Percentiles rank a stretch among this genome's conserved stretches.
phyloP scores from a whole-genome alignment of 2,797 vertebrate species.

The Myotis daubentonii region DNA sequence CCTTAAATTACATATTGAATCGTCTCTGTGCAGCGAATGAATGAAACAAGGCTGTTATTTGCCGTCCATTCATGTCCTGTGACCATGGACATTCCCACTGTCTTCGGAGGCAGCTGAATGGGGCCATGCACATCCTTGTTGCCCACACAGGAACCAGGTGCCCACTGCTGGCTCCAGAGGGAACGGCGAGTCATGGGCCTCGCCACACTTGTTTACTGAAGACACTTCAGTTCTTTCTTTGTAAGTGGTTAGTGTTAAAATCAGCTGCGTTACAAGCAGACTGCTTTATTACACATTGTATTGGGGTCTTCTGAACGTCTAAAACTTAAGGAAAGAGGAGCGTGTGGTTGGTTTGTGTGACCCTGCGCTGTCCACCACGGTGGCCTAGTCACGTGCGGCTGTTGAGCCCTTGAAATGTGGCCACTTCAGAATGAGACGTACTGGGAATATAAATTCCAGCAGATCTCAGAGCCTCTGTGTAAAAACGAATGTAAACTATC shows the following conservation, averaged over 20 bases:
- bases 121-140: neutral
- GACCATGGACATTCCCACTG: neutral
- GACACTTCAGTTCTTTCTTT: neutral
- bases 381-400: fast-evolving
- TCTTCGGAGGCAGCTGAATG: neutral
- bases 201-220: neutral
- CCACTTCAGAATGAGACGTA: neutral
- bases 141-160: neutral
- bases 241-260: neutral
- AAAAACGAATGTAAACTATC: neutral
- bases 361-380: fast-evolving
- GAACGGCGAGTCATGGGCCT: neutral
- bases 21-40: neutral
- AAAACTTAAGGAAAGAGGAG: neutral
- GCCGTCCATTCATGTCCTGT: neutral
- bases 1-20: neutral
- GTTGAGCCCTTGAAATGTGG: neutral
- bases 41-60: too few relatives aligned
- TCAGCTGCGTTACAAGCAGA: neutral
- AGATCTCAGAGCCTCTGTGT: neutral
- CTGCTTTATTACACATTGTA: neutral
- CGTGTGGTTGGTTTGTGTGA: neutral
- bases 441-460: neutral
- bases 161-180: neutral
- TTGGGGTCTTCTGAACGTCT: conserved; percentile 13